A percentile compares a stretch with the other conserved stretches of the same genome.
phyloP scores from a whole-genome alignment of 2,888 invertebrate species.

The Agonum fuliginosum region DNA sequence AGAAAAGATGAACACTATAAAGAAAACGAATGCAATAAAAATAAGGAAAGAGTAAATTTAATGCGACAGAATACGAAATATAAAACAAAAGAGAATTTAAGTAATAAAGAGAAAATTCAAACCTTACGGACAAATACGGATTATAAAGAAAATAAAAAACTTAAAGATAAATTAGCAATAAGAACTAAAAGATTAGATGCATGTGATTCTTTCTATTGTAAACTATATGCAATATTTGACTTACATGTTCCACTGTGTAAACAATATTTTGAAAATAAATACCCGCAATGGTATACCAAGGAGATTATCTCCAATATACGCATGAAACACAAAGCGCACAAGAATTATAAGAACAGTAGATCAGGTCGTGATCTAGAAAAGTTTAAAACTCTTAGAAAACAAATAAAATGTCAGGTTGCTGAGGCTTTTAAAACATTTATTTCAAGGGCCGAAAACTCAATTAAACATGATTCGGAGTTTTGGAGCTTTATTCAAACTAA shows the following conservation, averaged over 20 bases:
- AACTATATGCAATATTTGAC: background rate
- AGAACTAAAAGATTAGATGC: no score
- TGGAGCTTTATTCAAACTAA: background rate
- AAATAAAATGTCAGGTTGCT: no score
- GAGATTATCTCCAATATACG: background rate
- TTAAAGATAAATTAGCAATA: no score
- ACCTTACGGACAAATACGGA: no score
- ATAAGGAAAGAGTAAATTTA: no score
- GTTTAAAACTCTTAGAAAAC: background rate
- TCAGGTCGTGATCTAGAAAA: background rate
- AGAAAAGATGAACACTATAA: no score
- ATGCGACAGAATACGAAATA: no score
- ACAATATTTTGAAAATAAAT: background rate
- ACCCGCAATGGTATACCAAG: background rate
- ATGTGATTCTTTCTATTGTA: background rate
- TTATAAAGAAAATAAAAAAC: no score
- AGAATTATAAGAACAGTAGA: background rate
- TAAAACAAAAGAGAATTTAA: no score
- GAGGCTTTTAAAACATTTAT: no score
- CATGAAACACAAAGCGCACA: background rate
- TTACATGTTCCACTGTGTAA: background rate
- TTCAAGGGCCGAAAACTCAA: background rate
- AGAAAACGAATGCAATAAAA: no score
- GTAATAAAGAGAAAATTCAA: no score
- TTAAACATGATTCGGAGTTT: background rate